Conservation (phyloP, 1,140 invertebrate species). For the Pseudomyrmex flavicornis region DNA sequence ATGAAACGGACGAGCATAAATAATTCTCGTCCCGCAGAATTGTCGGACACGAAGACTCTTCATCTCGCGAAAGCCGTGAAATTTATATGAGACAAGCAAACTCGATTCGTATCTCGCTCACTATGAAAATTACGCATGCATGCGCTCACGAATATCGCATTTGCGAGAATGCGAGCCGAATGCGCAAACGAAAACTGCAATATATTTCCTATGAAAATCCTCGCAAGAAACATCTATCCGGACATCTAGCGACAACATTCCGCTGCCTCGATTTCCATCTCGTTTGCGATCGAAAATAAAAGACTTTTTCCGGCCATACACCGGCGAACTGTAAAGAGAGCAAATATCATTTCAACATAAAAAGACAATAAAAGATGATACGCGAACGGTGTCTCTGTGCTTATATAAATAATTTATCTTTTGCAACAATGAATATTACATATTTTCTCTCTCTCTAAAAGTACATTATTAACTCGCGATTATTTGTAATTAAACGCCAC, state of each 20-base stretch:
- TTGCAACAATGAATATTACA: background rate
- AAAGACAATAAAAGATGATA: background rate
- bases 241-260: conserved; percentile 19
- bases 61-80: background rate
- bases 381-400: background rate
- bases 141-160: conserved; percentile 2
- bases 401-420: background rate
- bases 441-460: background rate
- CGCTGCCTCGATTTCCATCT: conserved; percentile 16
- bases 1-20: background rate
- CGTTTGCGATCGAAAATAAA: background rate
- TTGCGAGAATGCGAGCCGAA: conserved; percentile 23
- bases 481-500: background rate
- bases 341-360: too few species aligned
- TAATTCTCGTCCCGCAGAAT: background rate
- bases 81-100: background rate
- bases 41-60: background rate
- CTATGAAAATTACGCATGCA: conserved; percentile 30
- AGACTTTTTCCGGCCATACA: background rate
- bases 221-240: conserved; percentile 31
- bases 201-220: conserved; percentile 42
- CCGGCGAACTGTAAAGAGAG: conserved; percentile 7
- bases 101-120: background rate
- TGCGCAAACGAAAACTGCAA: conserved; percentile 14
- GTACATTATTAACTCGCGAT: background rate